Evolutionary conservation across 2,113 vertebrate species (phyloP).

Genomic region (Herpailurus yagouaroundi): DNA sequence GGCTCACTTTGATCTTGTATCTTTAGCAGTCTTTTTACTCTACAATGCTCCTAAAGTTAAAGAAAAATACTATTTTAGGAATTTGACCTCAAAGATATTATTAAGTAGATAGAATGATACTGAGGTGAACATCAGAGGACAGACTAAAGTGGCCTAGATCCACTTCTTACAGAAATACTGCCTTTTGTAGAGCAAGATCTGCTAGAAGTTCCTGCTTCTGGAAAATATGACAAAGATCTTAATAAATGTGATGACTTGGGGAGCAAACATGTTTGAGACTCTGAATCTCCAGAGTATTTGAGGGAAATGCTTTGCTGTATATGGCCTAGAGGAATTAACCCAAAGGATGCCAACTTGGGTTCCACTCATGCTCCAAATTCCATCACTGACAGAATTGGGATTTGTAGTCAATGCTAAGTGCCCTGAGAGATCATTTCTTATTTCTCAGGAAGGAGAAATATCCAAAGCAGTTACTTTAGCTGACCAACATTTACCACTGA

Average conservation of each 20-base stretch:
- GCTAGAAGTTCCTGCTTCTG: not conserved
- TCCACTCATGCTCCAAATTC: not conserved
- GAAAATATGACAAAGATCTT: not conserved
- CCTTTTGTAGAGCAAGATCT: not conserved
- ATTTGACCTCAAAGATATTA: not conserved
- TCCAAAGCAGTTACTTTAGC: not conserved
- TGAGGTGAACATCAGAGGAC: not conserved
- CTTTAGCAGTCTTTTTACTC: not conserved
- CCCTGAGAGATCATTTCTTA: not conserved
- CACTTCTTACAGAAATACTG: not conserved
- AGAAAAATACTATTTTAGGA: not conserved
- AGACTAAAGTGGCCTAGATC: not conserved
- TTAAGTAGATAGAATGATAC: not conserved
- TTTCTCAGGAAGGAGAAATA: not conserved
- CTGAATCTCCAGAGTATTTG: not conserved
- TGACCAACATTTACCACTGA: not conserved
- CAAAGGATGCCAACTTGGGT: not conserved
- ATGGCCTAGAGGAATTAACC: not conserved
- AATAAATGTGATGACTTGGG: not conserved
- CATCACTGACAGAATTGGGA: not conserved
- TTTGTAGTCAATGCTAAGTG: not conserved
- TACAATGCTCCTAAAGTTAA: not conserved
- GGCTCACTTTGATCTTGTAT: not conserved
- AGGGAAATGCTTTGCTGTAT: not conserved
- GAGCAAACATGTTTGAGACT: not conserved